phyloP scores from a whole-genome alignment of 2,888 invertebrate genomes.

The Aelia acuminata region DNA sequence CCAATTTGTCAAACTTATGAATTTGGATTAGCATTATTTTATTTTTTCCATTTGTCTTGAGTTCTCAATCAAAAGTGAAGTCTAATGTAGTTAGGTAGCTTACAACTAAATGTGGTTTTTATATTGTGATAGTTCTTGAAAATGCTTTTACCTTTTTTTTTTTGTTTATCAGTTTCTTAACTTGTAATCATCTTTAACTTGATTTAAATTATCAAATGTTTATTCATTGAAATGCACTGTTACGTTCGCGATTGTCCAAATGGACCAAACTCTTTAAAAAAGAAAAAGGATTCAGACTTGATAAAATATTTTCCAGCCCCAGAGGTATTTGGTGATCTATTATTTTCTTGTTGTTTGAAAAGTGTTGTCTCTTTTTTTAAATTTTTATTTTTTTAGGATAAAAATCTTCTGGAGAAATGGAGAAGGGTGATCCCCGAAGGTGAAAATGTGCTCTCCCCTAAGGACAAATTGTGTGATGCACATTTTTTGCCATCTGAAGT shows the following conservation, averaged over 20 bases:
- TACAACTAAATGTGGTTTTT: not conserved
- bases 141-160: not conserved
- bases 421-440: constrained; percentile 6
- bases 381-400: constrained; percentile 43
- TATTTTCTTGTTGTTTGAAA: not conserved
- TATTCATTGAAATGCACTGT: constrained; percentile 42
- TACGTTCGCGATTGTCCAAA: constrained; percentile 55
- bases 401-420: constrained; percentile 25
- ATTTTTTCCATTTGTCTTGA: not conserved
- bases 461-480: constrained; percentile 46
- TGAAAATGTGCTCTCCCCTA: not conserved
- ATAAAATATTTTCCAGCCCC: constrained; percentile 34
- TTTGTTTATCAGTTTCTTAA: not conserved
- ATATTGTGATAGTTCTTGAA: not conserved
- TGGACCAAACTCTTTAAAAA: constrained; percentile 2
- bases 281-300: not conserved
- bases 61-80: not conserved
- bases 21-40: not conserved
- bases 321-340: no score
- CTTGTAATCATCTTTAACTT: not conserved
- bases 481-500: constrained; percentile 54
- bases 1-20: constrained; percentile 24
- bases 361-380: not conserved
- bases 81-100: not conserved
- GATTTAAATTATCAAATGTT: not conserved